Conservation (phyloP, 2,797 vertebrate genomes). For the Melanotaenia pygmaea region DNA sequence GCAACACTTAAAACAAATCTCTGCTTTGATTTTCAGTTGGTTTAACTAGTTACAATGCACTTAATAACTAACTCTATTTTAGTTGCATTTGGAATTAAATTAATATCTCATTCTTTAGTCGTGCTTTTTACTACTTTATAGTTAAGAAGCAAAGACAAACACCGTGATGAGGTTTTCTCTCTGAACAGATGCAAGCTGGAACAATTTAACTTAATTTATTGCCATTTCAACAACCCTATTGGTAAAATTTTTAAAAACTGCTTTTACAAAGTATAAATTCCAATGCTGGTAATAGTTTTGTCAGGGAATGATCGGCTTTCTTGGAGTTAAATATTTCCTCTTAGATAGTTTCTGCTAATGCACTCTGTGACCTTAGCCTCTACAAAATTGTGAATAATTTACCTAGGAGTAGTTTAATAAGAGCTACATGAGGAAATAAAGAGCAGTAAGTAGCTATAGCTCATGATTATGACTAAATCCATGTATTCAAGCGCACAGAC, state of each 20-base stretch:
- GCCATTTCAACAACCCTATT: constrained; percentile 21
- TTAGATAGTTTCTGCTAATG: neutral
- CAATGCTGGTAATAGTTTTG: constrained; percentile 38
- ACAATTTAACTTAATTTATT: constrained; percentile 12
- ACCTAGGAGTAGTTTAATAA: constrained; percentile 9
- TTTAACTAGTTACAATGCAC: constrained; percentile 16
- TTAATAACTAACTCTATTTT: constrained; percentile 18
- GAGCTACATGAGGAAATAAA: constrained; percentile 11
- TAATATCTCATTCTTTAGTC: constrained; percentile 32
- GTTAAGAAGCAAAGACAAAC: constrained; percentile 16
- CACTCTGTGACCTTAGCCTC: constrained; percentile 3
- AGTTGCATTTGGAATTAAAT: constrained; percentile 24
- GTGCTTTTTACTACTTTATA: constrained; percentile 11
- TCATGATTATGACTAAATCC: constrained; percentile 15
- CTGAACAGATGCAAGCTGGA: constrained; percentile 1
- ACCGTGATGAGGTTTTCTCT: neutral
- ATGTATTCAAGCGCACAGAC: constrained; percentile 13
- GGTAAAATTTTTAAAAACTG: neutral
- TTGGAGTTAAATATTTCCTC: constrained; percentile 28
- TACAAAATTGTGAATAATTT: constrained; percentile 5
- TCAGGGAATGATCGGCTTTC: constrained; percentile 25
- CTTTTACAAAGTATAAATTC: constrained; percentile 4
- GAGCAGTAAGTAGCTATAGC: neutral
- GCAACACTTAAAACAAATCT: constrained; percentile 7
- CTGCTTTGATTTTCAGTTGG: constrained; percentile 33